Evolutionary conservation across 2,797 vertebrate species (phyloP), one percentile per base, ranked within the genome.

Genomic region (Gymnopithys bicolor): DNA sequence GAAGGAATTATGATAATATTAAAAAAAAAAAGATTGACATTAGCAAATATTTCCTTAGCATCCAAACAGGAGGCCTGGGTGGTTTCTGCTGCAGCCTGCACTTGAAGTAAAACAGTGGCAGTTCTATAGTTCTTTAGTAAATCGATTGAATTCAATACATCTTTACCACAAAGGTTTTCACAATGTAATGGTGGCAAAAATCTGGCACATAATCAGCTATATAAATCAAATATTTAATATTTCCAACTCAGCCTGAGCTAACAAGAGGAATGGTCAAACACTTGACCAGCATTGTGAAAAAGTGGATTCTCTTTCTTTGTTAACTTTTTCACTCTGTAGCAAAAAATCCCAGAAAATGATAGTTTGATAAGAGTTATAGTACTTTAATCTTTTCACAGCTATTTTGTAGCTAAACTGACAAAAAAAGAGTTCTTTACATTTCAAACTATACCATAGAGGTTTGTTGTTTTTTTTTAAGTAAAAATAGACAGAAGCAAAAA

Each of bases 381-480:
- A 5, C 2, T 25, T 59, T 39, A 35, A 56, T 18, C 6, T 67
- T 76, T 56, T 49, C 67, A 41, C 9, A 59, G 22, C 3, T 58
- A 58, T 67, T 80, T 18, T 67, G 13, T 37, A 83, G 37, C 27
- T 9, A 48, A 63, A 69, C 5, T 37, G 37, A 37, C 37, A n/a
- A 59, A 52, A 70, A 25, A 18, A 3, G 19, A 51, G 8, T 55
- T 64, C 7, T 33, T 84, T 48, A 76, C 30, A 10, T 76, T 60
- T 76, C 18, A 67, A 89, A 70, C 9, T 16, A 39, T 21, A 59
- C 11, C 17, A 33, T 39, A 46, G 1, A 1, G 39, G 6, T 41
- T n/a, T n/a, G n/a, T n/a, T n/a, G n/a, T n/a, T 25, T 17, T 30
- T 35, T 43, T 3, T 43, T 3, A 32, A n/a, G 1, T 11, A 8